phyloP scores from a whole-genome alignment of 1,140 invertebrate genomes.

The Dolichoris vasculosae region DNA sequence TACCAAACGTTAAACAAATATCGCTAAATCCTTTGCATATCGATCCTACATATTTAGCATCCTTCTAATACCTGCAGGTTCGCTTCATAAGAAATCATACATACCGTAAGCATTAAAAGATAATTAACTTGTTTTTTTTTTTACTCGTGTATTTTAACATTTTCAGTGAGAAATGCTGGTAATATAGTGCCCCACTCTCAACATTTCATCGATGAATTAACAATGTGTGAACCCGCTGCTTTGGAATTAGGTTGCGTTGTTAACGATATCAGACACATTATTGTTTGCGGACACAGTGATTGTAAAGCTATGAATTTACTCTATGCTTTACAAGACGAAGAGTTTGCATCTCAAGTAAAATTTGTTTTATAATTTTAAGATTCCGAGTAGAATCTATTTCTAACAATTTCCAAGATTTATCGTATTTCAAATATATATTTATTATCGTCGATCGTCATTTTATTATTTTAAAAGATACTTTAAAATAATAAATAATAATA shows the following conservation, averaged over 20 bases:
- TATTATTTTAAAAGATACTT: too few species aligned
- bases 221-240: slow-evolving; percentile 94
- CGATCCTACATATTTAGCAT: slow-evolving; percentile 33
- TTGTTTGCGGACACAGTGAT: slow-evolving; percentile 97
- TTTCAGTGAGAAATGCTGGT: slow-evolving; percentile 93
- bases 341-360: slow-evolving; percentile 81
- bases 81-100: slow-evolving; percentile 33
- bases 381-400: background rate
- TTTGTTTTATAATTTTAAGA: slow-evolving; percentile 59
- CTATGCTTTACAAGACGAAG: slow-evolving; percentile 86
- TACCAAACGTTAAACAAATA: background rate
- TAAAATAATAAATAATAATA: too few species aligned
- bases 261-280: slow-evolving; percentile 94
- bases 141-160: slow-evolving; percentile 56
- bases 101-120: slow-evolving; percentile 4
- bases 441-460: too few species aligned
- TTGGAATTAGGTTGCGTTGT: slow-evolving; percentile 94
- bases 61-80: slow-evolving; percentile 45
- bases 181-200: slow-evolving; percentile 94
- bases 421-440: too few species aligned
- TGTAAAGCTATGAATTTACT: slow-evolving; percentile 98
- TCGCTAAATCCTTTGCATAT: slow-evolving; percentile 25
- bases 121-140: background rate
- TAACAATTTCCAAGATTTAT: background rate
- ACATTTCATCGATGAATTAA: slow-evolving; percentile 88